Evolutionary conservation across 2,797 vertebrate genomes (phyloP).

Genomic region (Neomorphus geoffroyi): DNA sequence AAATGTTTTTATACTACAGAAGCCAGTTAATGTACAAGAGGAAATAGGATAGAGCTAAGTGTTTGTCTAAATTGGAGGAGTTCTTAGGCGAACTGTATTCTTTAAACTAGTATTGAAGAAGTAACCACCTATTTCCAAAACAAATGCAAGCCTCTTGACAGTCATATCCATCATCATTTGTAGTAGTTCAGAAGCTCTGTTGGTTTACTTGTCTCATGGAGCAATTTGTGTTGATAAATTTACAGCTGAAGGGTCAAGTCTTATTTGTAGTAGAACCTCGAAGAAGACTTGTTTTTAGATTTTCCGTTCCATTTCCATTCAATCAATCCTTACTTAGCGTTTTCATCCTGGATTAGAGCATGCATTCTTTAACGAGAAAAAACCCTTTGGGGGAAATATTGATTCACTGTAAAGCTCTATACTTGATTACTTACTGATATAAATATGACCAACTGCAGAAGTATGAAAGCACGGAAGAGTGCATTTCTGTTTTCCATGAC

Average conservation of each 20-base stretch:
- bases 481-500: neutral
- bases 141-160: neutral
- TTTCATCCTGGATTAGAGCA: neutral
- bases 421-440: neutral
- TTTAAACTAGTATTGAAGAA: neutral
- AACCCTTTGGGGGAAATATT: neutral
- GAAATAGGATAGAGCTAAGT: neutral
- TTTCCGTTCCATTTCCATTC: neutral
- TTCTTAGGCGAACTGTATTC: neutral
- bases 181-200: neutral
- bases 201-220: slow-evolving; percentile 19
- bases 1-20: neutral
- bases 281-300: slow-evolving; percentile 1
- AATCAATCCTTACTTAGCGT: neutral
- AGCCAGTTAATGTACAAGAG: neutral
- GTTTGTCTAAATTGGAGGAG: neutral
- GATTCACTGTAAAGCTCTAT: slow-evolving; percentile 11
- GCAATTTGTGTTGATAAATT: slow-evolving; percentile 19
- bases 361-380: slow-evolving; percentile 28
- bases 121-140: neutral
- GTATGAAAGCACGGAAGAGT: neutral
- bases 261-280: slow-evolving; percentile 8
- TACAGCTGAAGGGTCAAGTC: neutral
- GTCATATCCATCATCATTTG: neutral
- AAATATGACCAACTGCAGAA: slow-evolving; percentile 10